Conservation (phyloP, 2,797 vertebrate species). For the Catamblyrhynchus diadema region DNA sequence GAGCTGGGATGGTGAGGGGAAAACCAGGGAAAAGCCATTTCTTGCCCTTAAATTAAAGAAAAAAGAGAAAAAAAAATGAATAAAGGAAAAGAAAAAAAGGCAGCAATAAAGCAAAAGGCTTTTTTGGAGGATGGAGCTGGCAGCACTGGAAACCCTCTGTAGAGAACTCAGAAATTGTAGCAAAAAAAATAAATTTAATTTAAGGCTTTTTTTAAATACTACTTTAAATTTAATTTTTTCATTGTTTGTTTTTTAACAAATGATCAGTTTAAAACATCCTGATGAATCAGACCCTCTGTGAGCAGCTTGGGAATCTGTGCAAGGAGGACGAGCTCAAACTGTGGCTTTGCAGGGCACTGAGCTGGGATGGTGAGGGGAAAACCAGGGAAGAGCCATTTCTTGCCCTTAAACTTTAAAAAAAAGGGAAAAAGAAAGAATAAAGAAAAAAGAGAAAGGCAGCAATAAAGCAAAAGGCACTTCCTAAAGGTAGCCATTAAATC, state of each 20-base stretch:
- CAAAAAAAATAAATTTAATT: fast-evolving
- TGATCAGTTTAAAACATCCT: background rate
- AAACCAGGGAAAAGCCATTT: constrained; percentile 1
- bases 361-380: background rate
- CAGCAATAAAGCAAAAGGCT: no score
- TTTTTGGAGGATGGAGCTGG: no score
- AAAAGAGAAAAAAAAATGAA: fast-evolving
- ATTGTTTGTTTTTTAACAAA: background rate
- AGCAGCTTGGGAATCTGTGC: background rate
- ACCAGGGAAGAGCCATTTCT: background rate
- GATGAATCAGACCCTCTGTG: background rate
- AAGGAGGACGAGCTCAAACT: background rate
- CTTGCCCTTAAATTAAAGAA: background rate
- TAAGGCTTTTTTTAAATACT: no score
- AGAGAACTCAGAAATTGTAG: background rate
- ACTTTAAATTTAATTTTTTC: no score
- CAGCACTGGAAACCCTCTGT: no score
- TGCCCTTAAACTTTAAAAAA: background rate
- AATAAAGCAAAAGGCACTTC: constrained; percentile 80
- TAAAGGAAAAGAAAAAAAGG: no score
- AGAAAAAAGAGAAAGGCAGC: background rate
- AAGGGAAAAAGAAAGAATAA: fast-evolving
- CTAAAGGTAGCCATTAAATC: constrained; percentile 83
- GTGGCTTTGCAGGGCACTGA: background rate
- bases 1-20: background rate